Base-by-base conservation (phyloP, 2,797 vertebrate species). In the Myotis pilosus region DNA sequence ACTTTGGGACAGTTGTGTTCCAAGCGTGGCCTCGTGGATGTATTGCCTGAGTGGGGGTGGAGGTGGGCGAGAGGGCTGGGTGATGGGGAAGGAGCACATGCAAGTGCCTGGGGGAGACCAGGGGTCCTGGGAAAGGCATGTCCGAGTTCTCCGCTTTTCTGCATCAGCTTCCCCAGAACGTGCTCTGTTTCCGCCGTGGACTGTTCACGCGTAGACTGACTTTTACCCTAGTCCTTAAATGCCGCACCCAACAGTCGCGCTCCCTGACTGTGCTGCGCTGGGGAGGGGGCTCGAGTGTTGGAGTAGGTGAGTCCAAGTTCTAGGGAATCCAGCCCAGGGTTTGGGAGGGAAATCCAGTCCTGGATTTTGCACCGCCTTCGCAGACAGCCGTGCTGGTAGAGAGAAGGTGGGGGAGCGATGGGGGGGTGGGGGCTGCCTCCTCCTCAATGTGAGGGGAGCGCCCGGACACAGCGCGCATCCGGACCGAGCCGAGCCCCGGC, bases 361-460 rank as follows among this genome's bases (percentile, higher is more conserved):
- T 96, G 97, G 97, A 88, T 97, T 97, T 97, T 87, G 92, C 85
- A 47, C 93, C 88, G 79, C 79, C 96, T 51, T 95, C 89, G 87
- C 96, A 96, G 96, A 96, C 97, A 94, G 96, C 90, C 64, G 12
- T 74, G 94, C 94, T 94, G 96, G 87, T 94, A 38, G 85, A 95
- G 96, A 89, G 94, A 94, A 90, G 95, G 96, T 90, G 87, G 93
- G 89, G 96, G 95, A 92, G 82, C 87, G 96, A 30, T 76, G 95
- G 96, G 97, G 95, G 95, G 94, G 78, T 44, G 62, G 87, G 96
- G 96, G 97, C 96, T 84, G 93, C 96, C 97, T 96, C 96, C 97
- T 96, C 96, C 95, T 97, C 97, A 94, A 64, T 96, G 97, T 95
- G 96, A 97, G 97, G 97, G 97, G 93, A 97, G 96, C 95, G 87